Evolutionary conservation across 2,797 vertebrate genomes (phyloP), one percentile per base, ranked within the genome.

Genomic region (Lycodopsis pacificus): DNA sequence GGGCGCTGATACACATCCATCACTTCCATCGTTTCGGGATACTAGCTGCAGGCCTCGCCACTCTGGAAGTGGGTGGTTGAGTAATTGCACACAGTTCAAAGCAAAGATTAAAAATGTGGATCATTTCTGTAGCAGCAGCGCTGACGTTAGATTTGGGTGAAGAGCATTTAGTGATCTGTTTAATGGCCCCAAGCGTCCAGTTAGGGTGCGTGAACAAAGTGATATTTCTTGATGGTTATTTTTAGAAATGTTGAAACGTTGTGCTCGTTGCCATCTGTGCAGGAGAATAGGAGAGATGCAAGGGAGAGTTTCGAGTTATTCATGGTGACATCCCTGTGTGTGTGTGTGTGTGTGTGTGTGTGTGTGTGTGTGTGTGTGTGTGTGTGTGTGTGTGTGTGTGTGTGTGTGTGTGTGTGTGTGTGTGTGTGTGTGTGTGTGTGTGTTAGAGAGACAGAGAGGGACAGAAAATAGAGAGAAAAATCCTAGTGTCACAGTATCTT

Each of bases 401-500:
- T 46, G 34, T 82, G 80, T 69, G 68, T 76, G 85, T 69, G 71
- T 74, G 76, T 51, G 27, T 61, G 44, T 62, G 49, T 49, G 63
- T 56, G 67, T 9, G n/a, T 4, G 22, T 46, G 30, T 74, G 54
- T 73, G 72, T 56, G 67, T 3, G 19, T 1, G 6, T 4, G 8
- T 70, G 73, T 81, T 64, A 56, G 67, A 71, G 81, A 87, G 73
- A 85, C 63, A 81, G 82, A 81, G 72, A 83, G 78, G 66, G 70
- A 91, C 81, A 89, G 85, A 92, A 91, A 91, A 92, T 75, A 88
- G 87, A 81, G 87, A 88, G 82, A 93, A 90, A 94, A 94, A 93
- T 93, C 89, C 89, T 89, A 91, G 93, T 94, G 94, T 95, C 94
- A 95, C 94, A 93, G 95, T 95, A 95, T 95, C 94, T 95, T 95